A percentile compares a stretch with the other conserved stretches of the same genome.
These are phyloP conservation scores for Cervus canadensis DNA, from an alignment of 2,113 vertebrate species.

Conservation along the genomic window DNA sequence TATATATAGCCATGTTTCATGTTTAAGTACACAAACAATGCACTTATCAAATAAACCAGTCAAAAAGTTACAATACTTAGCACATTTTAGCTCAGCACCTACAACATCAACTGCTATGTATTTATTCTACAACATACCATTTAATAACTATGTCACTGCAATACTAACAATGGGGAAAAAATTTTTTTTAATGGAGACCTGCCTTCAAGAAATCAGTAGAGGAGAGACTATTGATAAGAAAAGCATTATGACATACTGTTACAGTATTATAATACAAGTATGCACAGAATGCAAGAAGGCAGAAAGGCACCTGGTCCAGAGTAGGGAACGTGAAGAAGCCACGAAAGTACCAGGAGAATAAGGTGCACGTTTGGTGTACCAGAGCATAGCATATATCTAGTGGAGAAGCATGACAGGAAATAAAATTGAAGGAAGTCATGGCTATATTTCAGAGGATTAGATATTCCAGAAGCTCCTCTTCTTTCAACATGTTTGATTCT, in stretches of 20 bases:
- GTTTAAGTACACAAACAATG: background rate
- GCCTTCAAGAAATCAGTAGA: background rate
- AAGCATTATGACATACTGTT: background rate
- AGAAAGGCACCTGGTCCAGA: background rate
- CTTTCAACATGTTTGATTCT: constrained; percentile 8
- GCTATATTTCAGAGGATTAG: background rate
- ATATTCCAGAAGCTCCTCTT: background rate
- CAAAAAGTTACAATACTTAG: background rate
- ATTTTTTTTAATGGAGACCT: background rate
- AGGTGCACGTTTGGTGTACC: background rate
- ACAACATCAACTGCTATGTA: background rate
- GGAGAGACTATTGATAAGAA: background rate
- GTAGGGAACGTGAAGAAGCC: background rate
- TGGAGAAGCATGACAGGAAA: background rate
- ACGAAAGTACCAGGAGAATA: background rate
- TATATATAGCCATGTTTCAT: background rate
- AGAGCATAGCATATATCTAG: background rate
- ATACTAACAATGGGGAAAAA: background rate
- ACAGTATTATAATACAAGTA: background rate
- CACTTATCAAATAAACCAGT: background rate
- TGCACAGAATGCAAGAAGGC: background rate
- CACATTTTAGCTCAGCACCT: background rate
- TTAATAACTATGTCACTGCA: background rate
- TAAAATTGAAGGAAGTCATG: background rate
- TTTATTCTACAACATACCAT: background rate